Conservation (phyloP, 2,797 vertebrate species). For the Triplophysa bombifrons region DNA sequence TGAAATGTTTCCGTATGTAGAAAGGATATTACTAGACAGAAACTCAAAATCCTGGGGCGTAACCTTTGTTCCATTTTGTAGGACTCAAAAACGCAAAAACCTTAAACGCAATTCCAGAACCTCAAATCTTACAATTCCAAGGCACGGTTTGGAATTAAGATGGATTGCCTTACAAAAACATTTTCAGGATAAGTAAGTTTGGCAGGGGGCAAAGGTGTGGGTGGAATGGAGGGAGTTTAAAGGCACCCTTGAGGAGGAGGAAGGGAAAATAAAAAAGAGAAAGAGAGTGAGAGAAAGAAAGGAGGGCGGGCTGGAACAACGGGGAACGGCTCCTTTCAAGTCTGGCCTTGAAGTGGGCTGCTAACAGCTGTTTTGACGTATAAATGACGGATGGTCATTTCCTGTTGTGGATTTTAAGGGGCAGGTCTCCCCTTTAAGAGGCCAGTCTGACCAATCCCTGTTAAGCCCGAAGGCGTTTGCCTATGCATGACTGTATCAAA, state of each 20-base stretch:
- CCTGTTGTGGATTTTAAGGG: conserved; percentile 87
- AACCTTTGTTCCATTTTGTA: conserved; percentile 35
- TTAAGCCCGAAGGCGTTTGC: conserved; percentile 69
- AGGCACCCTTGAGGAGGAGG: conserved; percentile 64
- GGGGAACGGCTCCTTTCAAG: conserved; percentile 79
- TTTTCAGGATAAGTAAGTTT: conserved; percentile 45
- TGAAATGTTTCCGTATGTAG: conserved; percentile 27
- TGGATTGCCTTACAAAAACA: conserved; percentile 43
- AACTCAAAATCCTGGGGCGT: conserved; percentile 16
- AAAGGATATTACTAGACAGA: conserved; percentile 11
- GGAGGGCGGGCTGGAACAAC: conserved; percentile 77
- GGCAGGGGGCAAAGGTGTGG: conserved; percentile 49
- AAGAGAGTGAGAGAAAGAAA: conserved; percentile 75
- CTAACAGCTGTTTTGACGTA: conserved; percentile 88
- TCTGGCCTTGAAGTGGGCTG: conserved; percentile 85
- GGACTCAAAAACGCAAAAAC: not conserved
- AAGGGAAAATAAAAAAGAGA: conserved; percentile 72
- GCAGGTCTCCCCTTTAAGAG: conserved; percentile 83
- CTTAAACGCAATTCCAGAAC: conserved; percentile 6
- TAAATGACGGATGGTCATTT: conserved; percentile 87
- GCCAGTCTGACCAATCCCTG: conserved; percentile 70
- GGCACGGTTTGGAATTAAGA: conserved; percentile 39
- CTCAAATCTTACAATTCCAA: conserved; percentile 40
- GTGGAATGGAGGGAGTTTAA: conserved; percentile 63
- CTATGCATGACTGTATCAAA: conserved; percentile 69